A percentile compares a stretch with the other conserved stretches of the same genome.
phyloP scores from a whole-genome alignment of 2,797 vertebrate species.

The Onychomys leucogaster region DNA sequence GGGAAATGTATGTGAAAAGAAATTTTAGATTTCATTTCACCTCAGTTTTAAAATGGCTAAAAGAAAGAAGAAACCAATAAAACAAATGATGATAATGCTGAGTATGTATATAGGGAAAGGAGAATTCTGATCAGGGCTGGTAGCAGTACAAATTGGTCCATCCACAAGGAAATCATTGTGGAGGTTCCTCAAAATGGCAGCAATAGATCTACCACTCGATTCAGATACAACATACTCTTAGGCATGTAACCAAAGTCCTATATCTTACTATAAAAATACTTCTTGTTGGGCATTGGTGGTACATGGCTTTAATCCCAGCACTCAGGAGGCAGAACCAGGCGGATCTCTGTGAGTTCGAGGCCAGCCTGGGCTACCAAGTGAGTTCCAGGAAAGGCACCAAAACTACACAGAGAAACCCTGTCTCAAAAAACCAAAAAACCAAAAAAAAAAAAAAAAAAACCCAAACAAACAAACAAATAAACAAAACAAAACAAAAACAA shows the following conservation, averaged over 20 bases:
- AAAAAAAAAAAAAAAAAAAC: no score
- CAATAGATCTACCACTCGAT: not conserved
- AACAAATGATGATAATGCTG: not conserved
- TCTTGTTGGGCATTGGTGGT: no score
- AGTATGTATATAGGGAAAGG: not conserved
- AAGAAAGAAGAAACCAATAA: not conserved
- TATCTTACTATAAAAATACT: not conserved
- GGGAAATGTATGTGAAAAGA: not conserved
- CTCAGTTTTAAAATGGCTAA: not conserved
- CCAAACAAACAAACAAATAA: no score
- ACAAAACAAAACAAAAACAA: no score
- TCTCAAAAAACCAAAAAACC: no score
- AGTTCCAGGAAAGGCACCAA: no score
- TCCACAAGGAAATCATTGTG: not conserved
- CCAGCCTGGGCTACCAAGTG: no score
- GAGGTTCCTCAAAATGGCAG: not conserved
- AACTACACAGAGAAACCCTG: no score
- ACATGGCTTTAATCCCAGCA: no score
- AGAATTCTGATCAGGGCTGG: not conserved
- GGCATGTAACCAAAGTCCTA: not conserved
- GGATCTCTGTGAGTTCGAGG: no score
- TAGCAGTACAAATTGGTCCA: not conserved
- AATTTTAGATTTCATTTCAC: not conserved
- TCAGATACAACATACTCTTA: not conserved
- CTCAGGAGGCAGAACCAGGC: no score